A percentile compares a stretch with the other conserved stretches of the same genome.
Evolutionary conservation across 2,888 invertebrate genomes (phyloP).

Genomic region (Dryadula phaetusa): DNA sequence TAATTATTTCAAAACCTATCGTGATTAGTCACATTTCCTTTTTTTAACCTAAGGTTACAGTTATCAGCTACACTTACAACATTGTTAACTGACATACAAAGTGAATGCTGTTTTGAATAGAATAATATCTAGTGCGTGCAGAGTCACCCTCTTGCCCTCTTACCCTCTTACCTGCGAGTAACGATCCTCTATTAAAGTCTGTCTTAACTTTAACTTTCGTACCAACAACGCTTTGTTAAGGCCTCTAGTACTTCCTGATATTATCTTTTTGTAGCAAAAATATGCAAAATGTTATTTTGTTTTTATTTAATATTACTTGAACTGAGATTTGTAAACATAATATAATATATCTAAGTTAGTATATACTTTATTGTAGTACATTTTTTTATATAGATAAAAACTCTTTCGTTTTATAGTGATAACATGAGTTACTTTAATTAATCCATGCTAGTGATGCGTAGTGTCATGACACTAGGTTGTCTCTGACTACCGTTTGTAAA

Average conservation of each 20-base stretch:
- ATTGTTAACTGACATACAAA: constrained; percentile 23
- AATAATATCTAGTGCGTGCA: constrained; percentile 39
- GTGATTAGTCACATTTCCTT: too few species aligned
- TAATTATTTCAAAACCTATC: too few species aligned
- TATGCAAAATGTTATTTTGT: neutral
- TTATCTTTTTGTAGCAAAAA: neutral
- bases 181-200: constrained; percentile 38
- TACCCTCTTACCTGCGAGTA: constrained; percentile 41
- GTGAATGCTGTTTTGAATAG: constrained; percentile 30
- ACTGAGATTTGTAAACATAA: too few species aligned
- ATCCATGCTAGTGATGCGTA: too few species aligned
- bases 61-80: neutral
- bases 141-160: constrained; percentile 35
- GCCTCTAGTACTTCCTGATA: constrained; percentile 1
- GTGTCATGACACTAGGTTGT: too few species aligned
- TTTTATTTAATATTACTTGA: too few species aligned
- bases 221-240: constrained; percentile 29
- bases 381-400: too few species aligned
- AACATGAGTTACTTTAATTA: too few species aligned
- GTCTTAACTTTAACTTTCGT: constrained; percentile 33
- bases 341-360: neutral
- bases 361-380: too few species aligned
- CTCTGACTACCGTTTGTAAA: too few species aligned
- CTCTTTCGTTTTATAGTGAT: too few species aligned
- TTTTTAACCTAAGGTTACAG: too few species aligned